Evolutionary conservation across 2,797 vertebrate genomes (phyloP).

Genomic region (Poeciliopsis infans): DNA sequence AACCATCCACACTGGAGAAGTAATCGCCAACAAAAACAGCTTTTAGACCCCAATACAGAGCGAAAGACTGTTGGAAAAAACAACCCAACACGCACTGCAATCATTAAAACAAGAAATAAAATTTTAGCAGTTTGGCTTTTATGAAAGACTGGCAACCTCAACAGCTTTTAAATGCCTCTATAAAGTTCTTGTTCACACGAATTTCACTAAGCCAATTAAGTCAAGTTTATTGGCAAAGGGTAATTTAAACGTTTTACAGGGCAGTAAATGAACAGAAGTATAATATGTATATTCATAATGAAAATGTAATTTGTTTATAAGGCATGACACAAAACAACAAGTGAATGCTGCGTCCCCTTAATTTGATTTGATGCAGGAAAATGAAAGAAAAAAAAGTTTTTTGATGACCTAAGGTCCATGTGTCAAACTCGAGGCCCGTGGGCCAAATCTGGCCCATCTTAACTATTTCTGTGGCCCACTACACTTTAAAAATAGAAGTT

Average conservation of each 20-base stretch:
- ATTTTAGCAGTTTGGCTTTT: neutral
- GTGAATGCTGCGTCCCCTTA: neutral
- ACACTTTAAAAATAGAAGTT: too few relatives aligned
- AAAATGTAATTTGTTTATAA: neutral
- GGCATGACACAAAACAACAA: neutral
- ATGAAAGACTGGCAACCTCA: neutral
- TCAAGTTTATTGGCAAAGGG: neutral
- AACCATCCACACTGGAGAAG: neutral
- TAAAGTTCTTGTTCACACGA: neutral
- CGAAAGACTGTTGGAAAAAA: neutral
- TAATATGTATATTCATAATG: neutral
- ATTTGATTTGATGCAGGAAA: neutral
- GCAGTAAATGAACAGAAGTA: neutral
- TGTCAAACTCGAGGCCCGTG: too few relatives aligned
- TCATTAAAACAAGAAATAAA: neutral
- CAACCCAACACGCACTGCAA: neutral
- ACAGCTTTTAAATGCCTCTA: neutral
- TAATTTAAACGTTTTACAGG: neutral
- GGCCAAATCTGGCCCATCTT: too few relatives aligned
- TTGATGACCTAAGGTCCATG: too few relatives aligned
- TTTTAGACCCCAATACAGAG: neutral
- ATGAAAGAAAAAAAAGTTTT: neutral
- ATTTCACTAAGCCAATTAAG: neutral
- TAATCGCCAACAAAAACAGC: neutral
- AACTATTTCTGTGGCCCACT: too few relatives aligned